Percentiles rank a stretch among this genome's conserved stretches.
phyloP scores from a whole-genome alignment of 2,797 vertebrate species.

The Salmo trutta region DNA sequence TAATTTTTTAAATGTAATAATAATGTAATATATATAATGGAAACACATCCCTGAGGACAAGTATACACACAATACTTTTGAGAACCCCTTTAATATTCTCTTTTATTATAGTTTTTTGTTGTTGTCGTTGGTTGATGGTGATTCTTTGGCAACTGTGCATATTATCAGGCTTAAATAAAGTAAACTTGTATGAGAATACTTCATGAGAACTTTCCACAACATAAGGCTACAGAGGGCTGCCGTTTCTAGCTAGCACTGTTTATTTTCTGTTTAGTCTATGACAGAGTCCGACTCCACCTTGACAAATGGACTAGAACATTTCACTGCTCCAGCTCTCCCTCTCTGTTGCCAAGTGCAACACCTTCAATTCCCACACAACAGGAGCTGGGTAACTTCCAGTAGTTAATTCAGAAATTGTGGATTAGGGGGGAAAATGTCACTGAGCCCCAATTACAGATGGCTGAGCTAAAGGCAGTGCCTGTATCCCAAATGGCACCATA shows the following conservation, averaged over 20 bases:
- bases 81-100: background rate
- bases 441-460: slow-evolving; percentile 43
- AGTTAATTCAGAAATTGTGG: background rate
- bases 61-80: background rate
- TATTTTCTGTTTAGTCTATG: background rate
- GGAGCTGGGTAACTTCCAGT: background rate
- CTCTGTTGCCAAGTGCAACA: background rate
- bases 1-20: background rate
- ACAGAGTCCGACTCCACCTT: background rate
- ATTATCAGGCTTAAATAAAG: background rate
- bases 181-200: background rate
- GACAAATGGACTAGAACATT: background rate
- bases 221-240: background rate
- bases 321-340: background rate
- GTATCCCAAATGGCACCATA: too few species aligned
- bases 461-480: slow-evolving; percentile 29
- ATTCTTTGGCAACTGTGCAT: background rate
- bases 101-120: background rate
- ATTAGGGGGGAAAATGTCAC: slow-evolving; percentile 24
- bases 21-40: background rate
- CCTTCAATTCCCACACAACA: background rate
- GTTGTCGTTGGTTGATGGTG: too few species aligned
- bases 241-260: background rate
- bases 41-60: background rate
- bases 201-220: background rate